These are phyloP conservation scores for Astropecten irregularis DNA, from an alignment of 53 echinoderm and acorn worm species.

Conservation along the genomic window DNA sequence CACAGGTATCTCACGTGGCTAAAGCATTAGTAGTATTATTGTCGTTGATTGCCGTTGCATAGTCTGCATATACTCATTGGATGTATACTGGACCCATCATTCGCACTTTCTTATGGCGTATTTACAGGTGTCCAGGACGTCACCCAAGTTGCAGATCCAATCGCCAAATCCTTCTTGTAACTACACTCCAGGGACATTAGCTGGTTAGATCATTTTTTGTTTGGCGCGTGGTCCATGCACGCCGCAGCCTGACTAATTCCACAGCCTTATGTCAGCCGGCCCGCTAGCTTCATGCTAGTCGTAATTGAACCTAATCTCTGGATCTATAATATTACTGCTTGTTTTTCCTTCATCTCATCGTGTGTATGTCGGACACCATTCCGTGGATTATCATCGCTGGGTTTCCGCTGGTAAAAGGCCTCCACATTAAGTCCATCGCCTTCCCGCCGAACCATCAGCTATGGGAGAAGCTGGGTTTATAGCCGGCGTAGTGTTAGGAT, in stretches of 20 bases:
- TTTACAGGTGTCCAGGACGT: neutral
- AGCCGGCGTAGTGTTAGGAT: slow-evolving; percentile 57
- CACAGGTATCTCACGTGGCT: slow-evolving; percentile 1
- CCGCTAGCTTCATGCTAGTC: no score
- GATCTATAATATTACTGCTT: neutral
- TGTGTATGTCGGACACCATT: neutral
- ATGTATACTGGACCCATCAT: no score
- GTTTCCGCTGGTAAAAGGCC: no score
- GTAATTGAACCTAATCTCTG: no score
- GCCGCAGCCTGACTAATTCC: no score
- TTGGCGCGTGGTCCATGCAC: no score
- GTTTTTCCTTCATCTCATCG: neutral
- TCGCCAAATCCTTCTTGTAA: neutral
- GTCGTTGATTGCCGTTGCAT: neutral
- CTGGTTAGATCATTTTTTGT: no score
- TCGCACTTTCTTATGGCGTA: slow-evolving; percentile 6
- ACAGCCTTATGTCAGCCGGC: no score
- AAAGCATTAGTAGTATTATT: neutral
- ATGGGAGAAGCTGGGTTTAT: slow-evolving; percentile 64
- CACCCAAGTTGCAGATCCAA: neutral
- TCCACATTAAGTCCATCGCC: no score
- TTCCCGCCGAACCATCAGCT: slow-evolving; percentile 19
- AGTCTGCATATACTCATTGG: neutral
- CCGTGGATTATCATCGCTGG: slow-evolving; percentile 28
- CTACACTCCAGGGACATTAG: neutral